Evolutionary conservation across 2,888 invertebrate genomes (phyloP), one percentile per base, ranked within the genome.

Genomic region (Troglohyphantes excavatus): DNA sequence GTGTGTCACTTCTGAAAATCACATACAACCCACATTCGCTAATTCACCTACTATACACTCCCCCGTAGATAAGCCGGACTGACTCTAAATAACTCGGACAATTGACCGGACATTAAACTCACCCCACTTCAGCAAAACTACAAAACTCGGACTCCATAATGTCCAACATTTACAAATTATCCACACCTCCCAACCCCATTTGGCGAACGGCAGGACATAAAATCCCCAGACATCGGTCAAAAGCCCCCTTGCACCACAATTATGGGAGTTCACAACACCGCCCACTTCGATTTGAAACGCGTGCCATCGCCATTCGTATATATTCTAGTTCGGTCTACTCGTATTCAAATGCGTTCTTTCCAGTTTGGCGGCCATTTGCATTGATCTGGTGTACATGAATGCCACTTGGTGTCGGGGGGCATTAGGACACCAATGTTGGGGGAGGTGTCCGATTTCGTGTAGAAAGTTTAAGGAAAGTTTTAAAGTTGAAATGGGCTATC

Each of bases 301-400:
- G 9, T 39, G 9, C 39, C 39, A 39, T 39, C 39, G 7, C 7
- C 39, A 39, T 39, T 39, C 13, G 39, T 39, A 13, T 11, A 39
- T 39, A 39, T 39, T 39, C 39, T 39, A 39, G 39, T 67, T 68
- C 39, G 68, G 65, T 43, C 26, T 63, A 26, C 26, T 17, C 27
- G 39, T 27, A 46, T 73, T n/a, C 61, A 43, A 65, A 43, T 33
- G 79, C 46, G 19, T 82, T 82, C 81, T 82, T 82, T 82, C 68
- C 53, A 68, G 81, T 82, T 68, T 23, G 29, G 29, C 13, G 26
- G 75, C 84, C 84, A 84, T 84, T 84, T 84, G 75, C 84, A 73
- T 84, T 84, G 84, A 84, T 84, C 53, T 29, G n/a, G n/a, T 53
- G 65, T 2, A 27, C 33, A n/a, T 33, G 68, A 70, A 33, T 53